These are phyloP conservation scores for Noctua janthina DNA, from an alignment of 2,888 invertebrate species.

Conservation along the genomic window DNA sequence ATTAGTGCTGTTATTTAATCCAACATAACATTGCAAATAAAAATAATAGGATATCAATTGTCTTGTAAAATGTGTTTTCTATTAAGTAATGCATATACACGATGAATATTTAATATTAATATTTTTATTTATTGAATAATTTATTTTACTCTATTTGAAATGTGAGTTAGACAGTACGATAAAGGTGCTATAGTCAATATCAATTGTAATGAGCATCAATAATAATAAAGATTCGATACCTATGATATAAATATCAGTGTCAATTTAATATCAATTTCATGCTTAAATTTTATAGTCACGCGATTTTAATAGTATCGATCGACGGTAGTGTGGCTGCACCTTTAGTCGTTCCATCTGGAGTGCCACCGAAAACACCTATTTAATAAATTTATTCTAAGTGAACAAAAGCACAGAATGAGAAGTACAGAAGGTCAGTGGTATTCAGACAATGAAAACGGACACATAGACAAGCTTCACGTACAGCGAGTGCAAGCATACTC, in stretches of 20 bases:
- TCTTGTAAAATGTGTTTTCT: conserved; percentile 68
- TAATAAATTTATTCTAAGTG: conserved; percentile 64
- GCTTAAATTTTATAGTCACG: conserved; percentile 25
- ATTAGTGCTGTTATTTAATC: conserved; percentile 33
- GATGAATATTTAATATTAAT: conserved; percentile 60
- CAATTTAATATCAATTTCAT: conserved; percentile 36
- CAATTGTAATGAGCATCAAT: conserved; percentile 46
- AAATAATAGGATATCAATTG: conserved; percentile 69
- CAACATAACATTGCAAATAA: conserved; percentile 59
- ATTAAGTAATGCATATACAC: conserved; percentile 57
- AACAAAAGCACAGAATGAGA: conserved; percentile 45
- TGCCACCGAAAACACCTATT: conserved; percentile 62
- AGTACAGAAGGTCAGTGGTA: background rate
- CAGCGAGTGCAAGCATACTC: background rate
- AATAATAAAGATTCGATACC: conserved; percentile 40
- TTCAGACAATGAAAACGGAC: background rate
- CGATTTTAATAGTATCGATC: conserved; percentile 34
- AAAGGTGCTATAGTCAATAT: conserved; percentile 62
- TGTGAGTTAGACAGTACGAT: conserved; percentile 60
- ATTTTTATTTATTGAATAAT: conserved; percentile 59
- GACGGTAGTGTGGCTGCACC: conserved; percentile 51
- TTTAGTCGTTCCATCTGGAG: conserved; percentile 46
- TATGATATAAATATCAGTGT: conserved; percentile 42
- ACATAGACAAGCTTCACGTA: background rate
- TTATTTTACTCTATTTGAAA: conserved; percentile 62